These are phyloP conservation scores for Saccostrea cuccullata DNA, from an alignment of 1,140 invertebrate species.

Conservation along the genomic window DNA sequence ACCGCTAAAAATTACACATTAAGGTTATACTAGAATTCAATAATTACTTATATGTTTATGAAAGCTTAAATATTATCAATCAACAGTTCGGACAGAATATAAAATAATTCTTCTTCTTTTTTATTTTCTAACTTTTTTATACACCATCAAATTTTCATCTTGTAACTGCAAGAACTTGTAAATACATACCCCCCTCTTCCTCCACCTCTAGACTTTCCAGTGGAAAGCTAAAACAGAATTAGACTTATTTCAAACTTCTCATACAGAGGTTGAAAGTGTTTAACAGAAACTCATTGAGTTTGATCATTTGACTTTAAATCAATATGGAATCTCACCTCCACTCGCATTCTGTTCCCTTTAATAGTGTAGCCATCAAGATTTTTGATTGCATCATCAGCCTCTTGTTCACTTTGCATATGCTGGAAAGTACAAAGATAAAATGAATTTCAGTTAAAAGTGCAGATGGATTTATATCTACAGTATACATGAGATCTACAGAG, in stretches of 20 bases:
- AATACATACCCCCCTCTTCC: conserved; percentile 57
- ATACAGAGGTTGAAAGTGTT: too few species aligned
- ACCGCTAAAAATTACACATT: conserved; percentile 53
- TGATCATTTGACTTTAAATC: not conserved
- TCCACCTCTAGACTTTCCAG: conserved; percentile 55
- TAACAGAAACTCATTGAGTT: too few species aligned
- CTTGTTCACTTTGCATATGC: conserved; percentile 96
- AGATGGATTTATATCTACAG: not conserved
- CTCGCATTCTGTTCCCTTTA: conserved; percentile 93
- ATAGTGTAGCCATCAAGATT: conserved; percentile 92
- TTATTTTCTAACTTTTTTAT: not conserved
- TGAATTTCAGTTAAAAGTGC: not conserved
- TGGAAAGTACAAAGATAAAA: conserved; percentile 71
- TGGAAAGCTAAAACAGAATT: conserved; percentile 58
- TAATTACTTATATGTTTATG: not conserved
- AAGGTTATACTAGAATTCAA: not conserved
- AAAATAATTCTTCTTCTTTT: not conserved
- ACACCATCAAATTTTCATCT: not conserved
- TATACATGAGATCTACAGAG: not conserved
- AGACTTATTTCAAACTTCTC: not conserved
- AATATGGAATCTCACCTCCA: conserved; percentile 84
- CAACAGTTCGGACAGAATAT: not conserved
- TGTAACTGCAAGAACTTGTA: not conserved
- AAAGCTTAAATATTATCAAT: not conserved
- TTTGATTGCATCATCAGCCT: conserved; percentile 93